phyloP scores from a whole-genome alignment of 2,888 invertebrate species.

The Pachycephus smyrnensis region DNA sequence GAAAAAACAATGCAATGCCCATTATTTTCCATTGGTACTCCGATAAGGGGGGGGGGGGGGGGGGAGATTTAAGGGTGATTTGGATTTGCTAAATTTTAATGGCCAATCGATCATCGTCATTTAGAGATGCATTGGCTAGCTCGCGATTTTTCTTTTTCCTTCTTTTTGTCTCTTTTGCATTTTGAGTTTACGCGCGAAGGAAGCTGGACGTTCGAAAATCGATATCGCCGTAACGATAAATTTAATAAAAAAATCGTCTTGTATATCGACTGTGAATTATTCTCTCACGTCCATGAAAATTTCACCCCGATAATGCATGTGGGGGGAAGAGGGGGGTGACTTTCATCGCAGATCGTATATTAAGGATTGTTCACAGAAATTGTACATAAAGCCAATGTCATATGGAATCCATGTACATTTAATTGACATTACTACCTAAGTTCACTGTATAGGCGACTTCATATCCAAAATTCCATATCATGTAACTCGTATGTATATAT shows the following conservation, averaged over 20 bases:
- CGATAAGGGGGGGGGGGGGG: not conserved
- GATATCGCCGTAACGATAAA: not conserved
- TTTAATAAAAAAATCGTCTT: not conserved
- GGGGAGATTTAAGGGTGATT: not conserved
- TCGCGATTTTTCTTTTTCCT: not conserved
- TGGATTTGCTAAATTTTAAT: not conserved
- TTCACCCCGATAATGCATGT: not conserved
- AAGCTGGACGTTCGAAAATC: not conserved
- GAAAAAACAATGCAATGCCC: not conserved
- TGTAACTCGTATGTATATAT: slow-evolving; percentile 62
- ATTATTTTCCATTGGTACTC: not conserved
- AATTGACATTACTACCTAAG: slow-evolving; percentile 40
- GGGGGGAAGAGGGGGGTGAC: not conserved
- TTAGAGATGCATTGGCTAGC: not conserved
- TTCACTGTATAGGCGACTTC: slow-evolving; percentile 56
- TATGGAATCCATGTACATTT: slow-evolving; percentile 38
- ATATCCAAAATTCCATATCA: slow-evolving; percentile 60
- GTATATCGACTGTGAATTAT: not conserved
- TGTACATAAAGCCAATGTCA: slow-evolving; percentile 7
- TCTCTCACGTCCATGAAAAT: not conserved
- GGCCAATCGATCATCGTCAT: not conserved
- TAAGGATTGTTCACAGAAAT: not conserved
- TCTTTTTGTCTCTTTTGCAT: not conserved
- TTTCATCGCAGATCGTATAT: not conserved
- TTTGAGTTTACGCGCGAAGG: not conserved